phyloP scores from a whole-genome alignment of 2,797 vertebrate genomes.

The Nyctibius grandis region DNA sequence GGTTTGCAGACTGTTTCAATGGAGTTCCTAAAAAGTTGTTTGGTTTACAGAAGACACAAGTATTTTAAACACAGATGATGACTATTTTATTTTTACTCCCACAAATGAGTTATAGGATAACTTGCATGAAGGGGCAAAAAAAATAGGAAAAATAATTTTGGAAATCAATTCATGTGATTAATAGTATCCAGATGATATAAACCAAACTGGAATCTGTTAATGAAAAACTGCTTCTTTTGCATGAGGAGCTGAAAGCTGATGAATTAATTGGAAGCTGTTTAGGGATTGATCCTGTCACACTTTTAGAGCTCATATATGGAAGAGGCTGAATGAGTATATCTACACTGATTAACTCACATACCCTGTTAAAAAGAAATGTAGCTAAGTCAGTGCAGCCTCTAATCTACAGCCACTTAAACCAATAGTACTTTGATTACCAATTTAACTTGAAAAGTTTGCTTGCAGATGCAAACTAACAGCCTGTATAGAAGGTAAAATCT shows the following conservation, averaged over 20 bases:
- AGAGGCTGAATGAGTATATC: background rate
- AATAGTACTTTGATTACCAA: constrained; percentile 20
- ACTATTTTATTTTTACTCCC: background rate
- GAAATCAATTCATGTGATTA: background rate
- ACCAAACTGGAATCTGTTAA: background rate
- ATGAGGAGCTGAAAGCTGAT: background rate
- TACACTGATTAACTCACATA: background rate
- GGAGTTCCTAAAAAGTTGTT: background rate
- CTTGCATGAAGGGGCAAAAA: background rate
- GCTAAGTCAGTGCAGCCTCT: background rate
- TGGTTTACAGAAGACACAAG: background rate
- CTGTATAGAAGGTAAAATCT: background rate
- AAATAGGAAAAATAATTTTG: background rate
- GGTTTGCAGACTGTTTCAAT: background rate
- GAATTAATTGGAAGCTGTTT: background rate
- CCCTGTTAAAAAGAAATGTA: constrained; percentile 11
- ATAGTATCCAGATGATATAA: background rate
- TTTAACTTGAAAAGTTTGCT: constrained; percentile 18
- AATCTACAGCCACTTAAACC: constrained; percentile 17
- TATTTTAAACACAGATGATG: background rate
- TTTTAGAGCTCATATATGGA: background rate
- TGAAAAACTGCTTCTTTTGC: background rate
- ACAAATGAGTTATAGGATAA: background rate
- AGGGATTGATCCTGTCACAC: background rate
- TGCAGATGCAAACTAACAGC: constrained; percentile 24